Evolutionary conservation across 2,113 vertebrate genomes (phyloP), one percentile per base, ranked within the genome.

Genomic region (Aptenodytes forsteri): DNA sequence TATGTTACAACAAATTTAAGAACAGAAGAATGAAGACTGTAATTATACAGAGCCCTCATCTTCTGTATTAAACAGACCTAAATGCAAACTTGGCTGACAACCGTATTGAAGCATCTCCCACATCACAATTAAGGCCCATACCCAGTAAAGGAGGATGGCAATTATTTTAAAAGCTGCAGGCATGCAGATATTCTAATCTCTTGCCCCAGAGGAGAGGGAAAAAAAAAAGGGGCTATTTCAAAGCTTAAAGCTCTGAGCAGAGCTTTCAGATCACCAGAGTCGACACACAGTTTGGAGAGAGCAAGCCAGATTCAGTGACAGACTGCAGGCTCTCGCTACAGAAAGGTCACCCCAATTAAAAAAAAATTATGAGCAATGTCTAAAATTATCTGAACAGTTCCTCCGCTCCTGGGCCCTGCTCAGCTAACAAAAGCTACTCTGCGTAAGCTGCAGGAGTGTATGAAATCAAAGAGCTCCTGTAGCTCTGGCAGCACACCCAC

Each of bases 371-470:
- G 16, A 97, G 89, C 69, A 71, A 82, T 22, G 22, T 89, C 89
- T 97, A 94, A 96, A 96, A 95, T 96, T 96, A 94, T 94, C 89
- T 71, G 65, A 89, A 87, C 93, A 64, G 77, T 69, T 96, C 69
- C 87, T 82, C 42, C 55, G 44, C 67, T 92, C 52, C 40, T 6
- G 4, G 49, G 83, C 59, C 32, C 36, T 0, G 3, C 50, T 87
- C 67, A 83, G 87, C 91, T 87, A 87, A 95, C 96, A 96, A 91
- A 91, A 96, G 83, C 86, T 47, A 30, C 64, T 79, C n/a, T 70
- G 76, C 10, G 0, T 71, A 93, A 97, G 76, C 89, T 77, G 92
- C 1, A 2, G 86, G 71, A 94, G 49, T 1, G 32, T 18, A 86
- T 10, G 75, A 15, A 88, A 65, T 23, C 40, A 77, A 66, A 93